phyloP scores from a whole-genome alignment of 2,888 invertebrate genomes.

The Phlogophora meticulosa region DNA sequence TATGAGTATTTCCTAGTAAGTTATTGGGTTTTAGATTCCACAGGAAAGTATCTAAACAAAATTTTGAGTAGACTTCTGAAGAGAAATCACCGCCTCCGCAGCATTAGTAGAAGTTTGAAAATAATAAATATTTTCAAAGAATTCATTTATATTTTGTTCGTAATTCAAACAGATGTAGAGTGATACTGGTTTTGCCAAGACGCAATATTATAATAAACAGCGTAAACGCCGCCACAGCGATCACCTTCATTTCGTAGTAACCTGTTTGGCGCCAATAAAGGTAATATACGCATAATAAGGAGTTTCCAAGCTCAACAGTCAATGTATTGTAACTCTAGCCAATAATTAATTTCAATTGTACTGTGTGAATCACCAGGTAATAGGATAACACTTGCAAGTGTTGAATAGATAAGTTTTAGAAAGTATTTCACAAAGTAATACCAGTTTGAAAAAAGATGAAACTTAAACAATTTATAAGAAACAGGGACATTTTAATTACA shows the following conservation, averaged over 20 bases:
- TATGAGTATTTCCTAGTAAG: neutral
- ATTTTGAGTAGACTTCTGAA: neutral
- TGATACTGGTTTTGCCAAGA: constrained; percentile 11
- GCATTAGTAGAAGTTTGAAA: neutral
- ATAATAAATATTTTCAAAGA: neutral
- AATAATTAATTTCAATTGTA: neutral
- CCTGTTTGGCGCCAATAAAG: constrained; percentile 25
- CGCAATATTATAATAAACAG: neutral
- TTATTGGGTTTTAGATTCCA: neutral
- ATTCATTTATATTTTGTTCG: neutral
- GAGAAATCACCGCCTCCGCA: neutral
- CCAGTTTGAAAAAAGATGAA: neutral
- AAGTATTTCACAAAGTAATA: neutral
- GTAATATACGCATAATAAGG: too few relatives aligned
- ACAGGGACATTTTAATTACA: too few relatives aligned
- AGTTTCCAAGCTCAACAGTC: too few relatives aligned
- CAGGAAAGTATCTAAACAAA: neutral
- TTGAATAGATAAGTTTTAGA: neutral
- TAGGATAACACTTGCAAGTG: neutral
- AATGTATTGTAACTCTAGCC: neutral
- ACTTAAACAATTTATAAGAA: neutral
- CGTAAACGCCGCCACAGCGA: constrained; percentile 1
- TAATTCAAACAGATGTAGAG: neutral
- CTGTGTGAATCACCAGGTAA: neutral
- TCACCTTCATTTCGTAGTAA: constrained; percentile 7